Evolutionary conservation across 2,797 vertebrate genomes (phyloP), one percentile per base, ranked within the genome.

Genomic region (Sebastes nivosus): DNA sequence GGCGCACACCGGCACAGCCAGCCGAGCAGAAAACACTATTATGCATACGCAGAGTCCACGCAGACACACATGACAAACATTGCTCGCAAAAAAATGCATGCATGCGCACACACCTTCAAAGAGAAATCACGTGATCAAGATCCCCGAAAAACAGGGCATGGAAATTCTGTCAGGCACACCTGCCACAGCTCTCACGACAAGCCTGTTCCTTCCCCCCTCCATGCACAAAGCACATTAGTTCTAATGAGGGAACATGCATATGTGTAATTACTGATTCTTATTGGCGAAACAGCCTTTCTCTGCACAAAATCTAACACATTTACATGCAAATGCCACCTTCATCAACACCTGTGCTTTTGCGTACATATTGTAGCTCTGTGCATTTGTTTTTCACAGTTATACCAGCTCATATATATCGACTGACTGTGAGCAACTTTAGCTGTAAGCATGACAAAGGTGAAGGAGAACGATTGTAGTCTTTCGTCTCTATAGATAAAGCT

Each of bases 1-100:
- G 84, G 79, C 89, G 57, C 87, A 86, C 88, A 91, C 92, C 80
- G 90, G 90, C 89, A 92, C 80, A 81, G 83, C 85, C 89, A 87
- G 81, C 80, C 30, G 64, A 93, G 93, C 94, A 94, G 90, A 95
- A 93, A 93, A 94, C 87, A 82, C 73, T 80, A 86, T 94, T 93
- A 94, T 79, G 77, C 82, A 91, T 58, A 85, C 59, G 76, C 85
- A 63, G 32, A 70, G 58, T 66, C 50, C 82, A 79, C 69, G 74
- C 75, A 59, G 77, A 69, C 79, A 71, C 81, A 79, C 58, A 42
- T 9, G 16, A 52, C 6, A 29, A 74, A 87, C 74, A 89, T 20
- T 65, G 87, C 77, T 84, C 29, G 2, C 52, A 82, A 82, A 58
- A 58, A 85, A 84, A 84, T 67, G 55, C 80, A 88, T 67, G 79